phyloP scores from a whole-genome alignment of 1,140 invertebrate species.

The Thereuonema tuberculata region DNA sequence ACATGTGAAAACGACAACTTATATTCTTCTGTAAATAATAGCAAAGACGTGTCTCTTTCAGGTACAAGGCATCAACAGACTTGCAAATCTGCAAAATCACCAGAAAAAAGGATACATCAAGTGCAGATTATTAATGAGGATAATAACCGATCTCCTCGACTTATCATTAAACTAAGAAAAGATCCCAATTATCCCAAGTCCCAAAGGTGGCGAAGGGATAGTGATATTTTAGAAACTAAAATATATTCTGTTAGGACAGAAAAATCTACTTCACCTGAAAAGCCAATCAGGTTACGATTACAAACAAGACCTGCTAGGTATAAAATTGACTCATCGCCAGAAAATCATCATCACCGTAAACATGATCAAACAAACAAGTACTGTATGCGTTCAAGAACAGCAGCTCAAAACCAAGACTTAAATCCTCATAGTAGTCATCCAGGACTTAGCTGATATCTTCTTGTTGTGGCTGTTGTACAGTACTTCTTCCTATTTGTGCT shows the following conservation, averaged over 20 bases:
- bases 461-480: no score
- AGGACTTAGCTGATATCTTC: not conserved
- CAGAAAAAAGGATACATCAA: not conserved
- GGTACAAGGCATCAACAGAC: not conserved
- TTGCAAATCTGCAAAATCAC: not conserved
- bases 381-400: not conserved
- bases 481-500: no score
- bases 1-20: no score
- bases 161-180: constrained; percentile 16
- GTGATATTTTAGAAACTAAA: not conserved
- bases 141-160: constrained; percentile 8
- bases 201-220: constrained; percentile 11
- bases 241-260: not conserved
- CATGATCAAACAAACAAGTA: not conserved
- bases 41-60: not conserved
- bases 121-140: not conserved
- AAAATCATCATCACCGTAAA: not conserved
- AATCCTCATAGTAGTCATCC: not conserved
- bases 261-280: not conserved
- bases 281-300: not conserved
- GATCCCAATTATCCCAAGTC: constrained; percentile 15
- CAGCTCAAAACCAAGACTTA: not conserved
- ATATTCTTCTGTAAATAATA: no score
- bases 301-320: not conserved
- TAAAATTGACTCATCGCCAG: not conserved